Conservation (phyloP, 2,113 vertebrate species). For the Neoarius graeffei region DNA sequence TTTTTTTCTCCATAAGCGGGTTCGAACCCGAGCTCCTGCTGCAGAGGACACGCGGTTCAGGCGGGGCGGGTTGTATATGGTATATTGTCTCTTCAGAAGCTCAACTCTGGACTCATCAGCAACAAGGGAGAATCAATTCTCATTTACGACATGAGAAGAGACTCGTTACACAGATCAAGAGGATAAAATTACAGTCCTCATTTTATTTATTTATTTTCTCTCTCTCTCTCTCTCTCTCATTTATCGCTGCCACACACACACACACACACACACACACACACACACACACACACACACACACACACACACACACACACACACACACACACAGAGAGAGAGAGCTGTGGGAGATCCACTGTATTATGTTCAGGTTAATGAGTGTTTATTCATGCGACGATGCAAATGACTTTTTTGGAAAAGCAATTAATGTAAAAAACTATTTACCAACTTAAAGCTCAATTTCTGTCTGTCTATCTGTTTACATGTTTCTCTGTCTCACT, state of each 20-base stretch:
- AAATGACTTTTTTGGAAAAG: not conserved
- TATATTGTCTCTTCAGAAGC: not conserved
- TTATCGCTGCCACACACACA: not conserved
- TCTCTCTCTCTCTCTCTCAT: not conserved
- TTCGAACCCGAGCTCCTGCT: not conserved
- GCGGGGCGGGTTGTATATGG: not conserved
- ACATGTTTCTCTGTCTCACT: not conserved
- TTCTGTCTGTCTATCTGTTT: not conserved
- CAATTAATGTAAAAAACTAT: not conserved
- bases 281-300: not conserved
- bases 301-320: not conserved
- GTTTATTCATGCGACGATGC: no score
- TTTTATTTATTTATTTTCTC: not conserved
- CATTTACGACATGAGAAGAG: not conserved
- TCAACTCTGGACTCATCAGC: no score
- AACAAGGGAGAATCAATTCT: not conserved
- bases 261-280: not conserved
- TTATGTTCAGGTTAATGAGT: no score
- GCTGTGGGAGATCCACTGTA: not conserved
- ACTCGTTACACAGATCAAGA: no score
- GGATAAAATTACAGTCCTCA: no score
- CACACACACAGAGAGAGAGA: not conserved
- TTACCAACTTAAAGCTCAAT: not conserved
- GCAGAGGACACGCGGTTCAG: not conserved
- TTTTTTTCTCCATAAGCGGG: not conserved